Evolutionary conservation across 2,797 vertebrate species (phyloP), one percentile per base, ranked within the genome.

Genomic region (Gymnoscopelus microlampas): DNA sequence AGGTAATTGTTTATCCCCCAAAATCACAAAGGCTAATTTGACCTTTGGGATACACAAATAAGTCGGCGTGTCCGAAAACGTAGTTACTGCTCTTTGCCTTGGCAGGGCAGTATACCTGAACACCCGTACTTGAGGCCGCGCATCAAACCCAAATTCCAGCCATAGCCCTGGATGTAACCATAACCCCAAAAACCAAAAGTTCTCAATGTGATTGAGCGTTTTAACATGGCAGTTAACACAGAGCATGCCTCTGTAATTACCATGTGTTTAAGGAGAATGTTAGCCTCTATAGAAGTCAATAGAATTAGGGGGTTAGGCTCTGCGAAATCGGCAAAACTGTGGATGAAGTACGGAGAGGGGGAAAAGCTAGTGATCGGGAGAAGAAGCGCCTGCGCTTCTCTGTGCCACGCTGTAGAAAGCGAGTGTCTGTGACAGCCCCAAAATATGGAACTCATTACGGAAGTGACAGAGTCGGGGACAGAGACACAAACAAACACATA

Each of bases 401-500:
- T 10, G 32, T 44, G 32, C 15, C 4, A 66, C 24, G 10, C 58
- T 60, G 61, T 60, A 74, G 68, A 66, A 60, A 80, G 71, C 80
- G 70, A 73, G 69, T 69, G 76, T 82, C 86, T 83, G 81, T 86
- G 83, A 85, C 76, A 77, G 66, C 84, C 74, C 76, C 53, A 63
- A 87, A 92, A 92, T 93, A 84, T 92, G 92, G 91, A 88, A 93
- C 76, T 82, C 84, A 92, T 93, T 91, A 93, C 79, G 78, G 91
- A 93, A 91, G 92, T 92, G 89, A 92, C 84, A 90, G 86, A 84
- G 88, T 80, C 76, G 60, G 87, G 78, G 90, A 83, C 68, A 55
- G 83, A 84, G 90, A 88, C 88, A 88, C 90, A 93, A 94, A 94
- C 92, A 94, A 93, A 92, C 87, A 90, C 91, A 93, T 93, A 93